Conservation (phyloP, 2,113 vertebrate genomes). For the Tetraodon nigroviridis region DNA sequence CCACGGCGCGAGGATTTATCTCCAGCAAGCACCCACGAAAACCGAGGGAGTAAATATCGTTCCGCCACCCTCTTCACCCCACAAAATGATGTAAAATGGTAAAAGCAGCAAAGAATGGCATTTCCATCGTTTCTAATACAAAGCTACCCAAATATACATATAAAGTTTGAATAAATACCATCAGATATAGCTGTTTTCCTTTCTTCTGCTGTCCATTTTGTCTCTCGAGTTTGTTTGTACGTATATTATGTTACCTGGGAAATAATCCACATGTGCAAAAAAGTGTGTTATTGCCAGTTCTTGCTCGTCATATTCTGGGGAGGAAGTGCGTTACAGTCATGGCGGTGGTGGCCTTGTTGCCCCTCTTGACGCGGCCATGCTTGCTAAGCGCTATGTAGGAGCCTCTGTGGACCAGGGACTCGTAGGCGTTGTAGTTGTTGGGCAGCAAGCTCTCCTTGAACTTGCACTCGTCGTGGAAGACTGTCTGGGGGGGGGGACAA, state of each 20-base stretch:
- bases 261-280: conserved; percentile 84
- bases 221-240: conserved; percentile 53
- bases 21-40: conserved; percentile 69
- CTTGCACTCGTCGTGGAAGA: conserved; percentile 93
- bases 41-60: conserved; percentile 39
- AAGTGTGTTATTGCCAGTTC: conserved; percentile 71
- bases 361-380: conserved; percentile 85
- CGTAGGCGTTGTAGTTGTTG: conserved; percentile 96
- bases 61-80: conserved; percentile 49
- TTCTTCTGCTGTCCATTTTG: conserved; percentile 60
- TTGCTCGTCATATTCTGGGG: conserved; percentile 84
- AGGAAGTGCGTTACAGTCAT: conserved; percentile 97
- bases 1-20: conserved; percentile 58
- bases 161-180: conserved; percentile 79
- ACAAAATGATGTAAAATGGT: conserved; percentile 71
- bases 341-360: conserved; percentile 85
- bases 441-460: conserved; percentile 90
- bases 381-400: conserved; percentile 92
- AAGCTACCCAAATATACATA: conserved; percentile 84
- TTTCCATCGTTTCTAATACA: conserved; percentile 72
- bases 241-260: conserved; percentile 74
- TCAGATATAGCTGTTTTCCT: conserved; percentile 66
- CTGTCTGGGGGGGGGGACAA: conserved; percentile 72
- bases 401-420: conserved; percentile 80
- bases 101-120: conserved; percentile 78